Evolutionary conservation across 2,113 vertebrate species (phyloP), one percentile per base, ranked within the genome.

Genomic region (Eulemur rufifrons): DNA sequence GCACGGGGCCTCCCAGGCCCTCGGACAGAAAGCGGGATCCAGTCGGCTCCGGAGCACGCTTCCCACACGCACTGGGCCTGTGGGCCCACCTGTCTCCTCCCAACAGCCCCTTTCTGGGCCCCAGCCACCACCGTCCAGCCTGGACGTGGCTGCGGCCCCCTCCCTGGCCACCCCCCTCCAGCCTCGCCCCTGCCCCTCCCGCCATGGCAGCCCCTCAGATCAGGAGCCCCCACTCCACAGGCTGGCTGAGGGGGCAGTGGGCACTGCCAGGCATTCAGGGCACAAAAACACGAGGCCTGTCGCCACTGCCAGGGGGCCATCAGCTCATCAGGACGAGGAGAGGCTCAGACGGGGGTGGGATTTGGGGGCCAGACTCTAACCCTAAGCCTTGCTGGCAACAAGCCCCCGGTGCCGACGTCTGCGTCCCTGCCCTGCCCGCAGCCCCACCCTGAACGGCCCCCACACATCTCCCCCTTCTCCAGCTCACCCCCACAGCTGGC

Each of bases 61-160:
- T n/a, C 20, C 6, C n/a, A 37, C 47, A 34, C 3, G 0, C 6
- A 29, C 29, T 37, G 0, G 3, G 32, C 37, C 37, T 42, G 45
- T 25, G 64, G n/a, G 29, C 18, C 17, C 59, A 32, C 10, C 17
- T 14, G 47, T 25, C 6, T 42, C 77, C 13, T 50, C 42, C 37
- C 12, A 42, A 20, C 12, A 1, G 6, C 7, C 45, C n/a, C 54
- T 14, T 23, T 34, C 39, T 0, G 39, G 42, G 68, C 15, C 34
- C 77, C 63, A 68, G n/a, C 47, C 21, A 3, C 83, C 91, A 66
- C 3, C 11, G 20, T 39, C 45, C 42, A 56, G 37, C n/a, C 39
- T 32, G 42, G 86, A 27, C 15, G 4, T 0, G 23, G 20, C 2
- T 5, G 23, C 4, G 3, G 9, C 32, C 68, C 84, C 4, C 42